Evolutionary conservation across 1,140 invertebrate species (phyloP), one percentile per base, ranked within the genome.

Genomic region (Cyclargus thomasi): DNA sequence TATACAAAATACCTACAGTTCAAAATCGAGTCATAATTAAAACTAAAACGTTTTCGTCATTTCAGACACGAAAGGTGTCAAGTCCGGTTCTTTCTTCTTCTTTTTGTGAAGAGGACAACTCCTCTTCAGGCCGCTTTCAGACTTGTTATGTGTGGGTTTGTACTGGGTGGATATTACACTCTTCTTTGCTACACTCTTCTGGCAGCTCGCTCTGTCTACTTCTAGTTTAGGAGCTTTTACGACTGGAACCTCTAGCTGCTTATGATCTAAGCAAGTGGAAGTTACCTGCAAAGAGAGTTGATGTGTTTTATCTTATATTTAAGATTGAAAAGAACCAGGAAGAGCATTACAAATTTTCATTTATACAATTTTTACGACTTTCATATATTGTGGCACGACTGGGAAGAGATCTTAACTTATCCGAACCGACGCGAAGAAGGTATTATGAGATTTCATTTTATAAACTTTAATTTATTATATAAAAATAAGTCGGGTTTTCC

Each of bases 41-140:
- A 55, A 53, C 70, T 85, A 89, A 72, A 85, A 89, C 80, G 84
- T 89, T 80, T 88, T 88, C 79, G 86, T 89, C 63, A 89, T 85
- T 69, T 84, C 80, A 35, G 85, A 79, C n/a, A 85, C 82, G 63
- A 82, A 86, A 0, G 82, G 77, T 14, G 78, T 67, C 23, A 80
- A 79, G 0, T 83, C 74, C 0, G 80, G 76, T 6, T 85, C 76
- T 68, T 86, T 86, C 70, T 85, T 82, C 70, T 86, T 86, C 68
- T 89, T 88, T 65, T 83, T 84, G 57, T 85, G 80, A n/a, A 89
- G 55, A 10, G 83, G 82, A 62, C 85, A 87, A 39, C 82, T 87
- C 36, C 87, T 90, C 62, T 85, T 87, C 2, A 80, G 69, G 0
- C 80, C 81, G 0, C 75, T 77, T 59, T 90, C 87, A 0, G 85